phyloP scores from a whole-genome alignment of 2,113 vertebrate genomes.

The Hydropotes inermis region DNA sequence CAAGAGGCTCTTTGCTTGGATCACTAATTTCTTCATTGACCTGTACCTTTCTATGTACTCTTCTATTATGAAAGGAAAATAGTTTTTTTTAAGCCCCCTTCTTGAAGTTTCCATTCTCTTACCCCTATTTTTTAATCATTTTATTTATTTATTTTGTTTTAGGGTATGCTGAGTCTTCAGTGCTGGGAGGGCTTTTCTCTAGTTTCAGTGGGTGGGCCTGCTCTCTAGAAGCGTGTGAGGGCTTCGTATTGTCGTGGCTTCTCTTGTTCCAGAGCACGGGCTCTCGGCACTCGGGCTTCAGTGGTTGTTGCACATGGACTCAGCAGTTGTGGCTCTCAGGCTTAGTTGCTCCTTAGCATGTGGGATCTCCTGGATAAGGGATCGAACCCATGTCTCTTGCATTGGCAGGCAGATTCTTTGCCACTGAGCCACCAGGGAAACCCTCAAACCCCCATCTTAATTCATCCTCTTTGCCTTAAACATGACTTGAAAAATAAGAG shows the following conservation, averaged over 20 bases:
- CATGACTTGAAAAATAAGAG: neutral
- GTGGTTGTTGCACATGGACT: neutral
- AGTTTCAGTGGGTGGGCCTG: neutral
- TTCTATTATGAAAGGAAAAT: neutral
- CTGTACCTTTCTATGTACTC: neutral
- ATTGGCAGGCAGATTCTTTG: neutral
- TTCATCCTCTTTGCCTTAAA: neutral
- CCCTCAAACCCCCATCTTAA: neutral
- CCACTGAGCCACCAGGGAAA: neutral
- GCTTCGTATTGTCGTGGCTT: neutral
- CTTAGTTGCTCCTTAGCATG: neutral
- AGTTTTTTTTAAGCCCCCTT: neutral
- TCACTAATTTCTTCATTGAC: neutral
- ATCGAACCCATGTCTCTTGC: neutral
- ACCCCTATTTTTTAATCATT: neutral
- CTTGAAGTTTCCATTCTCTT: neutral
- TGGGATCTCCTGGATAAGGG: neutral
- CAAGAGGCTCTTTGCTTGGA: neutral
- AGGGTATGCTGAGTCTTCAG: neutral
- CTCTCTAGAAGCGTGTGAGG: neutral
- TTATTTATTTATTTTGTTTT: neutral
- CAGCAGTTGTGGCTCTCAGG: neutral
- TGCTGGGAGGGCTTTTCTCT: neutral
- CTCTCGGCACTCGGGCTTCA: neutral
- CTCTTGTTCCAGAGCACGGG: neutral